A percentile compares a stretch with the other conserved stretches of the same genome.
phyloP scores from a whole-genome alignment of 2,888 invertebrate species.

The Gymnocheta viridis region DNA sequence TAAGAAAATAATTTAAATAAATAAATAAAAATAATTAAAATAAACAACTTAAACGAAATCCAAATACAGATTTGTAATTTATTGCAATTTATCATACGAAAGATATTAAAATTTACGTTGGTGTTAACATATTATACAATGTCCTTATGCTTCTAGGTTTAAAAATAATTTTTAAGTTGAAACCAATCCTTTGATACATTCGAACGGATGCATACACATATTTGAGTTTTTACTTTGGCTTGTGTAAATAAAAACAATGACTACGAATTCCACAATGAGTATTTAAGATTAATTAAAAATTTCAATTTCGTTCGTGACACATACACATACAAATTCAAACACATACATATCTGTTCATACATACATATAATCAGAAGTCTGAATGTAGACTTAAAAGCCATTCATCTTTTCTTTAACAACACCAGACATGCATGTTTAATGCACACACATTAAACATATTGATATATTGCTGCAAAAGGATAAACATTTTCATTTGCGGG shows the following conservation, averaged over 20 bases:
- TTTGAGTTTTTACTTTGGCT: constrained; percentile 28
- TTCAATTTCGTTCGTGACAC: constrained; percentile 48
- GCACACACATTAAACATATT: not conserved
- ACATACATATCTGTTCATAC: not conserved
- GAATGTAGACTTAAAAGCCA: constrained; percentile 38
- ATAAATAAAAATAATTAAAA: no score
- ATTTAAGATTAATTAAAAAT: constrained; percentile 64
- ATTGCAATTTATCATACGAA: no score
- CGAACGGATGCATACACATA: not conserved
- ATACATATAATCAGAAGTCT: constrained; percentile 25
- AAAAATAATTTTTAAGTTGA: not conserved
- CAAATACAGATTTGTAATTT: no score
- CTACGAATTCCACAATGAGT: constrained; percentile 59
- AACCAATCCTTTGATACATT: constrained; percentile 23
- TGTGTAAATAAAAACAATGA: constrained; percentile 52
- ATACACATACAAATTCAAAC: not conserved
- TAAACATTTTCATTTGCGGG: not conserved
- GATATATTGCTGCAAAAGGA: not conserved
- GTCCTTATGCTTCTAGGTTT: no score
- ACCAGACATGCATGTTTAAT: constrained; percentile 28
- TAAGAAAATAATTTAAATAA: no score
- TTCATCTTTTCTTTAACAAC: constrained; percentile 47
- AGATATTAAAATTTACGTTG: no score
- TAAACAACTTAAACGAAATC: no score
- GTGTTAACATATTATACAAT: not conserved